Base-by-base conservation (phyloP, 2,113 vertebrate genomes). In the Alexandromys fortis region DNA sequence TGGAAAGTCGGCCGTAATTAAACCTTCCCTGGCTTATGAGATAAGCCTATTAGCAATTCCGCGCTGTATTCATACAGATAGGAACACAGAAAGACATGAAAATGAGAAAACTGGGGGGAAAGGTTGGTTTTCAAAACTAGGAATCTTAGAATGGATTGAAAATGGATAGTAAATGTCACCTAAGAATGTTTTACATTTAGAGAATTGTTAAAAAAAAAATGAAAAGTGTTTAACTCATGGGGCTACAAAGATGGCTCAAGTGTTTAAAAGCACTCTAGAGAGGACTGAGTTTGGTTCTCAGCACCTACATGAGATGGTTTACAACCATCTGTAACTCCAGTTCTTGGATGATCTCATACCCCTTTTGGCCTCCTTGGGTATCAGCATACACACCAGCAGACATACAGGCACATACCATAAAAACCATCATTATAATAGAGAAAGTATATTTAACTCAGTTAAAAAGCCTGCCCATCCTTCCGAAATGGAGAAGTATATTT, bases 121-220 rank as follows among this genome's bases (percentile, higher is more conserved):
- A 89, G 78, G 58, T 0, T 78, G 42, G 14, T 79, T 94, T 97
- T 91, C 73, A 93, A 92, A 95, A 67, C 85, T 13, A 78, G 38
- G 30, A 85, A 86, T 81, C 67, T 91, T 49, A 81, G 55, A 73
- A 96, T 83, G 78, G 93, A 93, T 68, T 24, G 38, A 58, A 93
- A 92, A 83, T 78, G 22, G 42, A 35, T 4, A 0, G 35, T 38
- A 58, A 79, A 67, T 24, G 72, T 24, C 33, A 94, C 35, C n/a
- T 30, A 72, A 52, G 65, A 92, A 73, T 83, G 91, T 13, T 35
- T 61, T 92, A 90, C 5, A 49, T 67, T 68, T 70, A 86, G n/a
- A 58, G 55, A 94, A 70, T 10, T 83, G 33, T 45, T 91, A 55
- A 21, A 88, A 42, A 42, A 42, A 42, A 75, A 61, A 38, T 38